These are phyloP conservation scores for Bagarius yarrelli DNA, from an alignment of 2,113 vertebrate genomes.

Conservation along the genomic window DNA sequence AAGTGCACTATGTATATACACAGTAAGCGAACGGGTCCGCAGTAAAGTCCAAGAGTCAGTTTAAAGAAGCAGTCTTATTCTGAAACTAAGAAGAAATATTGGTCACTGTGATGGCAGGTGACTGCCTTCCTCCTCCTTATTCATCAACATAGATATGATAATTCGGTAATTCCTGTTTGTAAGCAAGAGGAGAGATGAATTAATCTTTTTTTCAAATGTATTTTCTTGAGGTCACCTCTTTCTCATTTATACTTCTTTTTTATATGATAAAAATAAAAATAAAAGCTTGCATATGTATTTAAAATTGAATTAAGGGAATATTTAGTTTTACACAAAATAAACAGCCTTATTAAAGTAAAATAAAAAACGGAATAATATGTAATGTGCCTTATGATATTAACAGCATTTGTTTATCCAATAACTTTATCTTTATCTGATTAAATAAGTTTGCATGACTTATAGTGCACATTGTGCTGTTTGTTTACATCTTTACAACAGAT, in stretches of 20 bases:
- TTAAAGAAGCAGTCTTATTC: not conserved
- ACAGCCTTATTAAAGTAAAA: not conserved
- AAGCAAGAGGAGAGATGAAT: not conserved
- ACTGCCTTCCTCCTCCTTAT: not conserved
- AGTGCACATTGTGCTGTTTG: not conserved
- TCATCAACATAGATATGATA: not conserved
- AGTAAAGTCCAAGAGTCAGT: not conserved
- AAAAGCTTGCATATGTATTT: not conserved
- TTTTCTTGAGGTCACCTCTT: too few species aligned
- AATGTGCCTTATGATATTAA: not conserved
- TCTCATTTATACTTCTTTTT: not conserved
- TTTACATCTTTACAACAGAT: too few species aligned
- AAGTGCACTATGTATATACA: not conserved
- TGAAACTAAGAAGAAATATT: not conserved
- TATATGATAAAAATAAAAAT: not conserved
- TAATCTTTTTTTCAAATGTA: not conserved
- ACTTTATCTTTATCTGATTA: not conserved
- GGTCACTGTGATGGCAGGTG: not conserved
- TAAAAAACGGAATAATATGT: not conserved
- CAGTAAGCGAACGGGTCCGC: not conserved
- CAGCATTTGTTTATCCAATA: not conserved
- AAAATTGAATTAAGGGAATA: not conserved
- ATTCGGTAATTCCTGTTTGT: slow-evolving; percentile 4
- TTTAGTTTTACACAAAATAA: not conserved
- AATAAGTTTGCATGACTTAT: not conserved